Percentiles rank a stretch among this genome's conserved stretches.
phyloP scores from a whole-genome alignment of 2,888 invertebrate genomes.

The Scaptodrosophila latifasciaeformis region DNA sequence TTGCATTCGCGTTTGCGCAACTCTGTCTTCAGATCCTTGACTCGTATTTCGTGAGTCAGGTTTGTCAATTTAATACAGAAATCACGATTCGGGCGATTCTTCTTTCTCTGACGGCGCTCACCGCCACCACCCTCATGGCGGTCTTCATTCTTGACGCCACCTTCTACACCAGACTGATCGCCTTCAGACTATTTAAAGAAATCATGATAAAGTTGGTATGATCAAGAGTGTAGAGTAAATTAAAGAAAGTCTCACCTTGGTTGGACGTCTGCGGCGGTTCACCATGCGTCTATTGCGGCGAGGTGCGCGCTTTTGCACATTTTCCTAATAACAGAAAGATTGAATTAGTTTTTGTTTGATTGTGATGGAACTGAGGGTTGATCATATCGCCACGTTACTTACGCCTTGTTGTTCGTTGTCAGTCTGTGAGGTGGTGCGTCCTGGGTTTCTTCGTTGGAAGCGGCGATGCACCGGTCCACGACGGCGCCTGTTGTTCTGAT shows the following conservation, averaged over 20 bases:
- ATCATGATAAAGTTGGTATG: neutral
- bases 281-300: constrained; percentile 64
- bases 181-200: constrained; percentile 68
- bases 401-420: constrained; percentile 71
- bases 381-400: too few relatives aligned
- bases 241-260: constrained; percentile 66
- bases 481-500: constrained; percentile 75
- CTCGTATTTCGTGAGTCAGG: constrained; percentile 82
- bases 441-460: constrained; percentile 75
- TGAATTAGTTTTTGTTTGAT: neutral
- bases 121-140: constrained; percentile 57
- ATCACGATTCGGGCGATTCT: constrained; percentile 64
- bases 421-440: constrained; percentile 72
- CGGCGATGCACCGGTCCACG: constrained; percentile 73
- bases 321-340: constrained; percentile 34
- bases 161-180: constrained; percentile 71
- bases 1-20: constrained; percentile 84
- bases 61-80: constrained; percentile 80
- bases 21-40: constrained; percentile 85
- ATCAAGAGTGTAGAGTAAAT: too few relatives aligned
- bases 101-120: constrained; percentile 55
- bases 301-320: constrained; percentile 58
- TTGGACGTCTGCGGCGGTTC: constrained; percentile 70
- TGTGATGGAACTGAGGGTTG: too few relatives aligned
- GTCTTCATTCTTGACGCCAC: constrained; percentile 68